Conservation (phyloP, 2,113 vertebrate genomes). For the Stegostoma tigrinum region DNA sequence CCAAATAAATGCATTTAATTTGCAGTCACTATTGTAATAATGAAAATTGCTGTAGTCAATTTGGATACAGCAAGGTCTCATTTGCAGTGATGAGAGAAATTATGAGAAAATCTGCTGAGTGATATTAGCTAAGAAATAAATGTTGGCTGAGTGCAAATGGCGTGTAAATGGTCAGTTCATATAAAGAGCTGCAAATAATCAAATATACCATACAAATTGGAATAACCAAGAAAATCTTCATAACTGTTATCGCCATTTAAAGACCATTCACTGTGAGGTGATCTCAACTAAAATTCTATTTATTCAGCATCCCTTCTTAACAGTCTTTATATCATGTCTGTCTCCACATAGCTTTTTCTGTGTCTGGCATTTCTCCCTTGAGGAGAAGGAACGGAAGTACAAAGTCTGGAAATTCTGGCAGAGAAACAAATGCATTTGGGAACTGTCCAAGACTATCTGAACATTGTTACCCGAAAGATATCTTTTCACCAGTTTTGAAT, state of each 20-base stretch:
- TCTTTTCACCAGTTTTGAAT: conserved; percentile 18
- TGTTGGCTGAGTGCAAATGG: neutral
- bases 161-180: neutral
- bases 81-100: neutral
- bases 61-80: neutral
- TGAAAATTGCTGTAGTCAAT: neutral
- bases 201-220: neutral
- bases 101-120: neutral
- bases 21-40: neutral
- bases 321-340: conserved; percentile 29
- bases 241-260: conserved; percentile 1
- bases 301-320: conserved; percentile 11
- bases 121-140: neutral
- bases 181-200: neutral
- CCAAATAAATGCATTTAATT: neutral
- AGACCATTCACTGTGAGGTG: neutral
- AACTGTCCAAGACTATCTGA: conserved; percentile 7
- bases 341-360: conserved; percentile 26
- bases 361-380: conserved; percentile 33
- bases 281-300: neutral
- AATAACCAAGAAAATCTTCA: neutral
- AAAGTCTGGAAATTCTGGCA: conserved; percentile 36
- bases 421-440: conserved; percentile 29
- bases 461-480: neutral
- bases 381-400: conserved; percentile 36